Conservation (phyloP, 2,797 vertebrate genomes). For the Chiroxiphia lanceolata region DNA sequence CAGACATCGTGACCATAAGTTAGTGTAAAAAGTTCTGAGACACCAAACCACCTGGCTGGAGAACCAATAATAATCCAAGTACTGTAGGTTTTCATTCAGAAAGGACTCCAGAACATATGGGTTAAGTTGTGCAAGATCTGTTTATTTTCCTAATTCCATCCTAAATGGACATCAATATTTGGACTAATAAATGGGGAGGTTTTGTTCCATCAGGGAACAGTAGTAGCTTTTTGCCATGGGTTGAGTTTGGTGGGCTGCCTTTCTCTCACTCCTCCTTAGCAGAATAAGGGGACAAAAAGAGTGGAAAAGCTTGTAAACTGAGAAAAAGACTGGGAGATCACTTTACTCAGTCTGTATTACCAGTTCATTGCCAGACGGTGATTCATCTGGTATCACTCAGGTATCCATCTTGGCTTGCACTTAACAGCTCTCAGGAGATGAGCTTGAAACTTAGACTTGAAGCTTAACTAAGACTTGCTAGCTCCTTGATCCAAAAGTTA, state of each 20-base stretch:
- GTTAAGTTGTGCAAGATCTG: neutral
- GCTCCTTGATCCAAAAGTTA: neutral
- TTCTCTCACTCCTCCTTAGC: neutral
- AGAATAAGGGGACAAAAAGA: neutral
- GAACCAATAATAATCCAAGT: neutral
- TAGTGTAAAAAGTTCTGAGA: neutral
- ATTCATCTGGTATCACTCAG: neutral
- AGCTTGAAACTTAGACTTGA: neutral
- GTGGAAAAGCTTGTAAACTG: accelerated
- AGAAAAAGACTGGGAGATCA: neutral
- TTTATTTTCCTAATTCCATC: neutral
- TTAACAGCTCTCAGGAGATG: neutral
- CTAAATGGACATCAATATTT: neutral
- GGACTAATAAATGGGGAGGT: neutral
- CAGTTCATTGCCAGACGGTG: neutral
- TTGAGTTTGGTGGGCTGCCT: neutral
- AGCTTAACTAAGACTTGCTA: neutral
- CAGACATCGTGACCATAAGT: neutral
- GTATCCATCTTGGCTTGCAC: neutral
- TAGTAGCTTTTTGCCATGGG: neutral
- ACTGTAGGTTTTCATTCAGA: neutral
- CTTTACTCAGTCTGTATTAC: neutral
- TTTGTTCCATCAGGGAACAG: neutral
- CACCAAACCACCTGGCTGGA: neutral
- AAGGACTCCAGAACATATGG: neutral